Base-by-base conservation (phyloP, 2,888 invertebrate species). In the Patella ulyssiponensis region DNA sequence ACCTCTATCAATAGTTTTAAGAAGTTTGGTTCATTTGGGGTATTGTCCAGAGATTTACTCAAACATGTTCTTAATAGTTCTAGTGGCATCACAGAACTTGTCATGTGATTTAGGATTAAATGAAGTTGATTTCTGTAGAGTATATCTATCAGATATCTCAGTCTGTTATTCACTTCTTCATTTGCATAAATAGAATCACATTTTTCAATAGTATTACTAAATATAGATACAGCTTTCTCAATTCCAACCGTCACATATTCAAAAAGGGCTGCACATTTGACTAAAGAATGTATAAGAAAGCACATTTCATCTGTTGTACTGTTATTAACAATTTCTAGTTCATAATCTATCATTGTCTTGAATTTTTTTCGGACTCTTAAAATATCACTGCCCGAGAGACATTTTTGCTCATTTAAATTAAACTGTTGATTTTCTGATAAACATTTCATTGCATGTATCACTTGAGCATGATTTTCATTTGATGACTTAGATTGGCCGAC, bases 231-330 rank as follows among this genome's bases (percentile, higher is more conserved):
- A 74, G 82, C 82, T 17, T 82, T 77, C 44, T 87, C 80, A n/a
- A 84, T 77, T 15, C 85, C 88, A 23, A 80, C 79, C 33, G 87
- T 85, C 80, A 89, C 85, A 77, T 89, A 90, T 72, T 88, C 86
- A 82, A 90, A 91, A 74, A 89, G 77, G 9, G 87, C 85, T 80
- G 82, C 87, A 81, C 91, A 91, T 33, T 86, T 83, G 17, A 82
- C 76, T 71, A 83, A 77, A 58, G 83, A 82, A 11, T 79, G 23
- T n/a, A 75, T 75, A 77, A 69, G 58, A 75, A 72, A 20, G 33
- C 20, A 64, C 23, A 23, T 64, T 12, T 23, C 23, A 23, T 64
- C 64, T 23, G 11, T 64, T 20, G 20, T 64, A 20, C 23, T 23
- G 20, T 12, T 23, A 64, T 64, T 23, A 23, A 81, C 27, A 14